These are phyloP conservation scores for Drosophila tripunctata DNA, from an alignment of 2,888 invertebrate genomes.

Conservation along the genomic window DNA sequence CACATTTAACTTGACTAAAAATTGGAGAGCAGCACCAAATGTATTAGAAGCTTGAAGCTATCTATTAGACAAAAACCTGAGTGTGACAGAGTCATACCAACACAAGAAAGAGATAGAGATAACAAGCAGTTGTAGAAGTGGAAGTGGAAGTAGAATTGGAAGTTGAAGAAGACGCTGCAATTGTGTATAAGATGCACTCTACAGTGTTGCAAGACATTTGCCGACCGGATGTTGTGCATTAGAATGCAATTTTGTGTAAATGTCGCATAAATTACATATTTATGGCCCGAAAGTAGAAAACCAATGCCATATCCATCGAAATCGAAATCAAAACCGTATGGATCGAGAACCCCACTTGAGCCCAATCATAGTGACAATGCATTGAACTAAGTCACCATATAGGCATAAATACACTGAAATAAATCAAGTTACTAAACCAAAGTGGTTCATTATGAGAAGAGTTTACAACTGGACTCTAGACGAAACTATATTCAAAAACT, in stretches of 20 bases:
- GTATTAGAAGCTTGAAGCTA: conserved; percentile 66
- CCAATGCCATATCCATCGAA: no score
- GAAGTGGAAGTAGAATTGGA: not conserved
- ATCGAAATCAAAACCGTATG: conserved; percentile 21
- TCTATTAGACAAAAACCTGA: conserved; percentile 56
- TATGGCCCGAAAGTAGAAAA: conserved; percentile 58
- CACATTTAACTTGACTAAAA: conserved; percentile 54
- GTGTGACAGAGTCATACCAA: conserved; percentile 29
- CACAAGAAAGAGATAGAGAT: not conserved
- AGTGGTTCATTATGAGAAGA: no score
- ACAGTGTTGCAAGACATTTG: conserved; percentile 20
- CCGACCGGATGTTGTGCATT: conserved; percentile 70
- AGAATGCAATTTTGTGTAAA: conserved; percentile 80
- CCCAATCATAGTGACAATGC: conserved; percentile 9
- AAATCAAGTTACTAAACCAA: no score
- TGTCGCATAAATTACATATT: conserved; percentile 83
- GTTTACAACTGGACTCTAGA: no score
- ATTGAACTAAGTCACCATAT: conserved; percentile 6
- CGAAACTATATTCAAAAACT: no score
- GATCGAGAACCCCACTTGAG: not conserved
- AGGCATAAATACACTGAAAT: not conserved
- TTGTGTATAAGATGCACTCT: conserved; percentile 7
- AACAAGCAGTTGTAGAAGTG: not conserved
- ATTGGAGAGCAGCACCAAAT: conserved; percentile 55
- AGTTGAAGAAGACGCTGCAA: not conserved